phyloP scores from a whole-genome alignment of 2,113 vertebrate species.

The Columba janthina region DNA sequence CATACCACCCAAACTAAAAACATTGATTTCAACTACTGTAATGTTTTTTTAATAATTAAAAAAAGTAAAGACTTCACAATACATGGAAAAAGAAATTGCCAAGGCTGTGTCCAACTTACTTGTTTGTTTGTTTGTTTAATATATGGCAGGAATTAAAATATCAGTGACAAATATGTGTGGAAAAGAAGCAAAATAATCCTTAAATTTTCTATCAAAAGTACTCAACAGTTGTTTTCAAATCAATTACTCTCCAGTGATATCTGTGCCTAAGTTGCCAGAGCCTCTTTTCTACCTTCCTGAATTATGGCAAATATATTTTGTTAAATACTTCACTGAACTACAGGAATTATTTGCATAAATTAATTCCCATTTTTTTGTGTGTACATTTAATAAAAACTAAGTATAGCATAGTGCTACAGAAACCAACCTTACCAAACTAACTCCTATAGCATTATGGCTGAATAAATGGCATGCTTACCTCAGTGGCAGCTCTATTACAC shows the following conservation, averaged over 20 bases:
- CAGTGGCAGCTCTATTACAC: neutral
- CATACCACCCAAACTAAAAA: neutral
- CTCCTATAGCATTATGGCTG: neutral
- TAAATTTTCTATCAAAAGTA: neutral
- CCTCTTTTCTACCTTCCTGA: neutral
- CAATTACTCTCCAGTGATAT: neutral
- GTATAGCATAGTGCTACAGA: neutral
- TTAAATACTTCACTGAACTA: neutral
- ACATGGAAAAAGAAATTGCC: neutral
- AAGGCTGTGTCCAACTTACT: neutral
- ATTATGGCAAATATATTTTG: neutral
- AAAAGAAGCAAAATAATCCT: neutral
- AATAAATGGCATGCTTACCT: constrained; percentile 5
- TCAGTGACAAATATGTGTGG: neutral
- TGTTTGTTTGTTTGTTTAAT: neutral
- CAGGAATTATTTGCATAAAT: neutral
- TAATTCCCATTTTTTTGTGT: neutral
- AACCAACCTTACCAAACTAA: neutral
- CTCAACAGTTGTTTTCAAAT: neutral
- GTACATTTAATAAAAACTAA: neutral
- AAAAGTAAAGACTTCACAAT: neutral
- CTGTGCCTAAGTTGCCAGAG: neutral
- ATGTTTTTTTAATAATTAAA: neutral
- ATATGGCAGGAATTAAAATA: neutral
- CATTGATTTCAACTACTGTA: neutral